phyloP scores from a whole-genome alignment of 2,888 invertebrate species.

The Aphodius granarius region DNA sequence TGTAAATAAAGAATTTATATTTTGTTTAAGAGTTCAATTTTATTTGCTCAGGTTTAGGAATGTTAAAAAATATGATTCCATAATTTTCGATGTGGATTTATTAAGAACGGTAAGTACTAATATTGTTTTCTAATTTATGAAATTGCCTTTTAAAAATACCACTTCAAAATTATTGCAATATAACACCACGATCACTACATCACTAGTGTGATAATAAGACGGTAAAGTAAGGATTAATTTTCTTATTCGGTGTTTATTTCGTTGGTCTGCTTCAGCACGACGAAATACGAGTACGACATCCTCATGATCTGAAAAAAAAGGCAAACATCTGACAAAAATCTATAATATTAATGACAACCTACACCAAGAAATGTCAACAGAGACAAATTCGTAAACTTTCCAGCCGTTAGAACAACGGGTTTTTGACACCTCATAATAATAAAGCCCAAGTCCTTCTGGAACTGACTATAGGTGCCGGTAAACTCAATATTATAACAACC shows the following conservation, averaged over 20 bases:
- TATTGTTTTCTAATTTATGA: too few relatives aligned
- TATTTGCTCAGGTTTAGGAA: background rate
- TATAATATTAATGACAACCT: slow-evolving; percentile 33
- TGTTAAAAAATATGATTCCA: too few relatives aligned
- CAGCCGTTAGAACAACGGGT: slow-evolving; percentile 55
- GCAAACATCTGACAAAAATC: background rate
- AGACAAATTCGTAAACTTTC: slow-evolving; percentile 54
- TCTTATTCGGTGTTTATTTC: too few relatives aligned
- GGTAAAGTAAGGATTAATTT: too few relatives aligned
- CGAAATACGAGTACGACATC: slow-evolving; percentile 24
- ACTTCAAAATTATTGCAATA: too few relatives aligned
- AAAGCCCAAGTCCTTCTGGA: slow-evolving; percentile 50
- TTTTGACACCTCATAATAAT: slow-evolving; percentile 54
- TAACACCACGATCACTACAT: too few relatives aligned
- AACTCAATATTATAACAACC: slow-evolving; percentile 28
- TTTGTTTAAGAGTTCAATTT: background rate
- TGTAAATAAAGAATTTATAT: background rate
- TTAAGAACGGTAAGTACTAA: too few relatives aligned
- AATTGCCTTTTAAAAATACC: too few relatives aligned
- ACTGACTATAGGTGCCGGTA: slow-evolving; percentile 20
- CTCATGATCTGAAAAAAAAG: slow-evolving; percentile 23
- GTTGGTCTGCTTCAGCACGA: slow-evolving; percentile 21
- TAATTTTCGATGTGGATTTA: too few relatives aligned
- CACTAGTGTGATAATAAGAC: too few relatives aligned
- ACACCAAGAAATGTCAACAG: slow-evolving; percentile 56